Base-by-base conservation (phyloP, 2,888 invertebrate genomes). In the Hypercompe scribonia region DNA sequence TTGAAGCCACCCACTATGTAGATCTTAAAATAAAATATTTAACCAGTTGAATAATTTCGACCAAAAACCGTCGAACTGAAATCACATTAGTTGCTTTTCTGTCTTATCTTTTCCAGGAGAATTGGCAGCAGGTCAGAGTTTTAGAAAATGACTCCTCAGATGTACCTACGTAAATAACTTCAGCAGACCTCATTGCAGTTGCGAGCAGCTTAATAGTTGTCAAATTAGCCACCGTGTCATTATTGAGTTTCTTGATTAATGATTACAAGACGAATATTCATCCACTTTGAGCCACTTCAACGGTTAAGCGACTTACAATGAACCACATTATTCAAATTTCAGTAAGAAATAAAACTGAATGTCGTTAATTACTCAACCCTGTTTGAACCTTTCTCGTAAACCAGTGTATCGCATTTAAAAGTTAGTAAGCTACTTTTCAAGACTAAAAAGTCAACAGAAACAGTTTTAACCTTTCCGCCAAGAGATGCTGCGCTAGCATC, bases 1-100 rank as follows among this genome's bases (percentile, higher is more conserved):
- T 98, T 97, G 91, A 98, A 98, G 33, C 98, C 98, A 18, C 98
- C 98, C 31, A 97, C 97, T 69, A 98, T 97, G 90, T 97, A 98
- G 81, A 98, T 97, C 96, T 97, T 84, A 34, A 74, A 65, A 72
- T 63, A 3, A 42, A 21, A 46, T 33, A 70, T 46, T 50, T 3
- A 31, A n/a, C 18, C 28, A 1, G 31, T 61, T 1, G 10, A 28
- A 10, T 28, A 11, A 21, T 8, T 31, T 50, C 21, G 1, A 10
- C 24, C 24, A 50, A 50, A 8, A 10, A 5, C 10, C 10, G 24
- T 1, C 4, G 2, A 54, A 54, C 11, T 54, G n/a, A 24, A 54
- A 54, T n/a, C 24, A 39, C 39, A 39, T 11, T 1, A 8, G 8
- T 5, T 3, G 3, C 8, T 36, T 8, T 36, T 36, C 8, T 36